phyloP scores from a whole-genome alignment of 2,888 invertebrate species.

The Philonicus albiceps region DNA sequence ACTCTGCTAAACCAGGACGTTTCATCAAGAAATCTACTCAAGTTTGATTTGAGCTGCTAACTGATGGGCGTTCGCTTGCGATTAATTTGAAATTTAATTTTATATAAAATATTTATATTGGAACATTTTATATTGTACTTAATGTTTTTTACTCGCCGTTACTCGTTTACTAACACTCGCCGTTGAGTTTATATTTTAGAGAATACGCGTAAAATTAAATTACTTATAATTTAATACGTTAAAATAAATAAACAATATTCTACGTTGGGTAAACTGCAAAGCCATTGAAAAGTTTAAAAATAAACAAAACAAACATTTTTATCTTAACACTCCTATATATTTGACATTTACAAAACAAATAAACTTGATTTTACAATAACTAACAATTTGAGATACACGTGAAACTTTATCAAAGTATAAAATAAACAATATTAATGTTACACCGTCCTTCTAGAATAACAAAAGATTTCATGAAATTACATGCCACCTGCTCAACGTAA shows the following conservation, averaged over 20 bases:
- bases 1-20: too few relatives aligned
- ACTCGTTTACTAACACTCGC: too few relatives aligned
- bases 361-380: not conserved
- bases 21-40: too few relatives aligned
- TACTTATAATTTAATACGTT: not conserved
- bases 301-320: not conserved
- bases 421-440: not conserved
- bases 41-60: too few relatives aligned
- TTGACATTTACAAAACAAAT: not conserved
- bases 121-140: too few relatives aligned
- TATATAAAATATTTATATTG: too few relatives aligned
- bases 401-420: not conserved
- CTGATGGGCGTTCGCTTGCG: too few relatives aligned
- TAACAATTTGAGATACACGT: not conserved
- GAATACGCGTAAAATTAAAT: not conserved
- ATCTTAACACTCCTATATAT: not conserved
- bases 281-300: not conserved
- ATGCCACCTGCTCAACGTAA: not conserved
- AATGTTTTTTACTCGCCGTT: too few relatives aligned
- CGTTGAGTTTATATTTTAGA: too few relatives aligned
- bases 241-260: not conserved
- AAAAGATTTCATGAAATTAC: too few relatives aligned
- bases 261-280: not conserved
- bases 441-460: too few relatives aligned
- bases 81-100: too few relatives aligned